Evolutionary conservation across 1,140 invertebrate species (phyloP).

Genomic region (Diabrotica virgifera): DNA sequence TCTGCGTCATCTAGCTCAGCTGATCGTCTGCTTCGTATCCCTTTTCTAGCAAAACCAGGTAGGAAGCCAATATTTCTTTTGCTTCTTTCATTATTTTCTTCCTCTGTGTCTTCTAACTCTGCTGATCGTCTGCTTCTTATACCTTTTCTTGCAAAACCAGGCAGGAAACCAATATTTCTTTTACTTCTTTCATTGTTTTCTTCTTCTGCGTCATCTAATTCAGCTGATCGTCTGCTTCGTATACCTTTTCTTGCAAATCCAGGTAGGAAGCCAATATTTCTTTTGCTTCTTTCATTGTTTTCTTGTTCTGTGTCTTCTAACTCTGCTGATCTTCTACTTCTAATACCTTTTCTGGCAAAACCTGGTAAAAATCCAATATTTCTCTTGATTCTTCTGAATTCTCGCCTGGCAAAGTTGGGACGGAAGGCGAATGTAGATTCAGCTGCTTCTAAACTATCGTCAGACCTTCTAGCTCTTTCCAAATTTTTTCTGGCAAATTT

Average conservation of each 20-base stretch:
- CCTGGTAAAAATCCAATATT: constrained; percentile 21
- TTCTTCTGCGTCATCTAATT: constrained; percentile 13
- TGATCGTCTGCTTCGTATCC: background rate
- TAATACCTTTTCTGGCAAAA: constrained; percentile 22
- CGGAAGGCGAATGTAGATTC: constrained; percentile 8
- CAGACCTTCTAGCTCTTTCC: background rate
- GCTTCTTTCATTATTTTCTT: constrained; percentile 22
- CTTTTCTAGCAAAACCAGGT: constrained; percentile 27
- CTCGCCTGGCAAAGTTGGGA: constrained; percentile 15
- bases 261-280: constrained; percentile 19
- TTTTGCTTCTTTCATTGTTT: constrained; percentile 6
- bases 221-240: constrained; percentile 8
- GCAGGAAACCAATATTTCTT: constrained; percentile 21
- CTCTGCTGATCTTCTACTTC: constrained; percentile 3
- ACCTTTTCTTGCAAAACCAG: constrained; percentile 26
- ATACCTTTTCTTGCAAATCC: constrained; percentile 23
- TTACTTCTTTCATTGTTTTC: constrained; percentile 13
- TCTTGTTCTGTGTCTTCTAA: constrained; percentile 17
- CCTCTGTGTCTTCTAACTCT: constrained; percentile 15
- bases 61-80: constrained; percentile 24
- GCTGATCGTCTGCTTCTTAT: constrained; percentile 20
- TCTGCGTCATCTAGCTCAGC: constrained; percentile 16
- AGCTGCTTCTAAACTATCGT: background rate
- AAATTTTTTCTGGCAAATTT: constrained; percentile 1
- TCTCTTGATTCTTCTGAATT: background rate